phyloP scores from a whole-genome alignment of 2,888 invertebrate genomes.

The Macaria notata region DNA sequence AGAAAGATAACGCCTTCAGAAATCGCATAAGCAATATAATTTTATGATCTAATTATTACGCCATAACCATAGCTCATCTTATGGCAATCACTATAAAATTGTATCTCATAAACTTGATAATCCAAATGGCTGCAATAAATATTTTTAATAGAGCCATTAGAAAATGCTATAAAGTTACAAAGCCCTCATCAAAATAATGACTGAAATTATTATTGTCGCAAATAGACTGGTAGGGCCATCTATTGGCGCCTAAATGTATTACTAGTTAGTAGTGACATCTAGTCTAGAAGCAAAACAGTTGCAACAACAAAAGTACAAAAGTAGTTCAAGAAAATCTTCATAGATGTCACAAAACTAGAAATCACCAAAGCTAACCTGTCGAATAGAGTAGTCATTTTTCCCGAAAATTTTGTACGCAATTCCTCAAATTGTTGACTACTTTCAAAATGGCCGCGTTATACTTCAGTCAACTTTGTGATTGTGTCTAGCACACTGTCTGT shows the following conservation, averaged over 20 bases:
- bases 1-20: too few species aligned
- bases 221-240: too few species aligned
- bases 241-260: too few species aligned
- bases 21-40: slow-evolving; percentile 21
- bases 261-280: too few species aligned
- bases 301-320: too few species aligned
- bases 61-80: slow-evolving; percentile 37
- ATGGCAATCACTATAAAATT: slow-evolving; percentile 51
- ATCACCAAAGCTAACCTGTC: too few species aligned
- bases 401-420: neutral
- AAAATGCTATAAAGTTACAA: neutral
- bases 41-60: slow-evolving; percentile 29
- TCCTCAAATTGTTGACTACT: slow-evolving; percentile 4
- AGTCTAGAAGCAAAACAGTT: too few species aligned
- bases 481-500: slow-evolving; percentile 3
- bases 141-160: slow-evolving; percentile 20
- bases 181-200: neutral
- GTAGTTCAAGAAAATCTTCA: too few species aligned
- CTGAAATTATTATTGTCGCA: too few species aligned
- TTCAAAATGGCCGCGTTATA: slow-evolving; percentile 15
- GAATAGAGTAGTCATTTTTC: neutral
- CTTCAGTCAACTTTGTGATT: slow-evolving; percentile 12
- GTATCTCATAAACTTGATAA: slow-evolving; percentile 33
- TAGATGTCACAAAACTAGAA: slow-evolving; percentile 7
- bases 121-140: slow-evolving; percentile 25